These are phyloP conservation scores for Aphaenogaster floridana DNA, from an alignment of 1,140 invertebrate species.

Conservation along the genomic window DNA sequence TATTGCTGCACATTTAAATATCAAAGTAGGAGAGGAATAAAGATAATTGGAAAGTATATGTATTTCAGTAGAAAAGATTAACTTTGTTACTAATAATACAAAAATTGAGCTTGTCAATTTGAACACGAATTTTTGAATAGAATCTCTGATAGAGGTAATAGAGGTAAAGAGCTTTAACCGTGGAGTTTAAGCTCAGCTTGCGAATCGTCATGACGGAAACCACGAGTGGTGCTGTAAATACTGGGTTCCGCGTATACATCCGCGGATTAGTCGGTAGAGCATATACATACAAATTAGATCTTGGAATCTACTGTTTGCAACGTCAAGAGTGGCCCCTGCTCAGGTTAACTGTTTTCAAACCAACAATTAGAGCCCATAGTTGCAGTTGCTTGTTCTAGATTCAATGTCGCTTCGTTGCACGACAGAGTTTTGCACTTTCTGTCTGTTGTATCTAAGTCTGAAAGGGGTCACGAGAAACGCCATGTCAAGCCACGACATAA, in stretches of 20 bases:
- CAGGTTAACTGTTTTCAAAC: constrained; percentile 27
- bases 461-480: not conserved
- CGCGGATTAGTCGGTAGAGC: not conserved
- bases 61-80: not conserved
- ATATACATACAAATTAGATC: constrained; percentile 48
- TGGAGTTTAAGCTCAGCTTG: not conserved
- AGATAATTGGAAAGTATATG: not conserved
- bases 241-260: constrained; percentile 4
- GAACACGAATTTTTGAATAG: not conserved
- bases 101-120: not conserved
- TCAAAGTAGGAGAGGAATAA: not conserved
- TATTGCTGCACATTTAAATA: constrained; percentile 1
- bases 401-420: not conserved
- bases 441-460: constrained; percentile 14
- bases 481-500: not conserved
- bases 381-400: not conserved
- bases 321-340: constrained; percentile 5
- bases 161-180: not conserved
- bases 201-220: constrained; percentile 20
- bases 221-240: constrained; percentile 34
- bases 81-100: not conserved
- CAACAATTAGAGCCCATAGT: constrained; percentile 32
- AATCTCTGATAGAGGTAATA: not conserved
- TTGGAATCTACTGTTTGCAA: constrained; percentile 15
- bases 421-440: constrained; percentile 33